Evolutionary conservation across 2,888 invertebrate species (phyloP).

Genomic region (Zygaena filipendulae): DNA sequence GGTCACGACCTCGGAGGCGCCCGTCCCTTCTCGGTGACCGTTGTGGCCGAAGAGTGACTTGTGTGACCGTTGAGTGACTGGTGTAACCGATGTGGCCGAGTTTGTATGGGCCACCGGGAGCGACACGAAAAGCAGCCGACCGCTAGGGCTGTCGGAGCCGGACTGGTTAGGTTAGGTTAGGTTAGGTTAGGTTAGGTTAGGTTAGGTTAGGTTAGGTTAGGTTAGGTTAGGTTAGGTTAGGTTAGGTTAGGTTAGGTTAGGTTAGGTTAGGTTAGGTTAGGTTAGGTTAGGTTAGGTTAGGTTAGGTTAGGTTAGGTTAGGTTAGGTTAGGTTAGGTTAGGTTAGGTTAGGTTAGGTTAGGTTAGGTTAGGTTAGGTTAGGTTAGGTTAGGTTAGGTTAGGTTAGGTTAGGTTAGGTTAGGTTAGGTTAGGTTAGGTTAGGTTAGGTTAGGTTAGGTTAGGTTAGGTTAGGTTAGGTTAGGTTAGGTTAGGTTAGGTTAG

Average conservation of each 20-base stretch:
- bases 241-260: constrained; percentile 1
- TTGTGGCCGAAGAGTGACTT: not conserved
- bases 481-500: constrained; percentile 1
- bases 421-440: constrained; percentile 5
- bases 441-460: constrained; percentile 4
- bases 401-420: constrained; percentile 4
- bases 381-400: constrained; percentile 1
- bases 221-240: constrained; percentile 1
- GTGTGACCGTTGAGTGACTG: not conserved
- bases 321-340: constrained; percentile 1
- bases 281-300: constrained; percentile 1
- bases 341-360: constrained; percentile 1
- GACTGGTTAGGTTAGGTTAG: constrained; percentile 2
- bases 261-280: constrained; percentile 1
- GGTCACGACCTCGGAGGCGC: too few species aligned
- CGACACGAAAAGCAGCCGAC: too few species aligned
- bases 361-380: constrained; percentile 1
- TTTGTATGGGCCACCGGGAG: too few species aligned
- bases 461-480: constrained; percentile 2
- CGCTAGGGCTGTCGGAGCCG: too few species aligned
- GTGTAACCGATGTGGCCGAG: too few species aligned
- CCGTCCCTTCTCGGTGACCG: too few species aligned
- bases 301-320: constrained; percentile 1
- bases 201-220: constrained; percentile 1
- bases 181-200: constrained; percentile 1